Base-by-base conservation (phyloP, 2,797 vertebrate genomes). In the Mormyrops attenuatus region DNA sequence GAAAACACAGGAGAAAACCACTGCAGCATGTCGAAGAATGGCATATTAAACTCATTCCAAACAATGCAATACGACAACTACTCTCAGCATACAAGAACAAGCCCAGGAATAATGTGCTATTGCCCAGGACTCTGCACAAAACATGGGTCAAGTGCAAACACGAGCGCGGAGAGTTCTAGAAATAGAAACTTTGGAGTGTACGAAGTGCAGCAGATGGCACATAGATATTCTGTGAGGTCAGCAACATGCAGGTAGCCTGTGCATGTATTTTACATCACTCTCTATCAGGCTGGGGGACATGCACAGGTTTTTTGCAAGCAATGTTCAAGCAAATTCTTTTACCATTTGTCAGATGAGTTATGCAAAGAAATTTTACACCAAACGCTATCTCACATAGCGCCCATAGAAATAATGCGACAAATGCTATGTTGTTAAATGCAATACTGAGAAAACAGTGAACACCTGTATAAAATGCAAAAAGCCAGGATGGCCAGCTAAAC, bases 161-260 rank as follows among this genome's bases (percentile, higher is more conserved):
- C 44, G 38, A 80, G 38, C 15, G 17, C 73, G 15, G 15, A 80
- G 73, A 80, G 34, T 80, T 80, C 73, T 80, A 80, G 73, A 80
- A 80, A 80, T 80, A 80, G 73, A 80, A 80, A 80, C 73, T 69
- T 69, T 80, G 73, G 73, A 80, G 73, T 80, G 73, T 80, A 80
- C 38, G 38, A 80, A 44, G 38, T 80, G 73, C 73, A 80, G 34
- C 73, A 80, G 73, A 80, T 80, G 73, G 73, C 73, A 44, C 34
- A 7, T 41, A 77, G 73, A 80, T 80, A 80, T 80, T 80, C 38
- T 80, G 73, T 80, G 34, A 80, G 73, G 73, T 80, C 73, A 80
- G 73, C 73, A 44, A 80, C 73, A 80, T 80, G 73, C 73, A 80
- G 73, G 73, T 80, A 80, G 73, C 3, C 73, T 44, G 34, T 77